phyloP scores from a whole-genome alignment of 2,113 vertebrate species.

The Tilapia sparmanii region DNA sequence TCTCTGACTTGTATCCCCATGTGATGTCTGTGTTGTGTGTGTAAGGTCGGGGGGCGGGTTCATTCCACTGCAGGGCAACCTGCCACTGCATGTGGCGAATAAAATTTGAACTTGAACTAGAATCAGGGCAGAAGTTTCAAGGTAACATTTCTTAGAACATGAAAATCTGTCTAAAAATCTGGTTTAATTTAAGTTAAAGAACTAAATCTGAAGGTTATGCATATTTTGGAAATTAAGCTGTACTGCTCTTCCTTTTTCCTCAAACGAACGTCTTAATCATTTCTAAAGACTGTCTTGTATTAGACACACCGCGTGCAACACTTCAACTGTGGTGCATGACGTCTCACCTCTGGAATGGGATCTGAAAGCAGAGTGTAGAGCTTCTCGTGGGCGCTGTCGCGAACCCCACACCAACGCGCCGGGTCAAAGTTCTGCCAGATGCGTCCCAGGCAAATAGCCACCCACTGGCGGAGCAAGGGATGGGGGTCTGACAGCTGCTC shows the following conservation, averaged over 20 bases:
- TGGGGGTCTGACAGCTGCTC: slow-evolving; percentile 95
- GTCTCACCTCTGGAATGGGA: slow-evolving; percentile 89
- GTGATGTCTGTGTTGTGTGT: too few relatives aligned
- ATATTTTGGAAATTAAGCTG: neutral
- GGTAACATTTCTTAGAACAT: neutral
- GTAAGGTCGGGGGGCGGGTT: too few relatives aligned
- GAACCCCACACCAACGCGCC: slow-evolving; percentile 92
- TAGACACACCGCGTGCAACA: fast-evolving
- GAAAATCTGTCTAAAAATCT: neutral
- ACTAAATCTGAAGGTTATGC: neutral
- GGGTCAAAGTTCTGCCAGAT: slow-evolving; percentile 99
- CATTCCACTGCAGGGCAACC: too few relatives aligned
- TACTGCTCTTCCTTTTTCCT: neutral
- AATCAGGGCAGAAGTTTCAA: neutral
- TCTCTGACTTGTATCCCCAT: too few relatives aligned
- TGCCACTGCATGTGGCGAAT: too few relatives aligned
- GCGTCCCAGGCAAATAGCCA: slow-evolving; percentile 93
- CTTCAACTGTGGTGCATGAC: fast-evolving
- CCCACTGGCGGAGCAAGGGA: slow-evolving; percentile 94
- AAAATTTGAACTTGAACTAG: too few relatives aligned
- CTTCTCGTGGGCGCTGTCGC: slow-evolving; percentile 97
- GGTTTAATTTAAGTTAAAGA: neutral
- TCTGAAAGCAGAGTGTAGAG: slow-evolving; percentile 95
- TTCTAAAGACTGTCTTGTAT: neutral
- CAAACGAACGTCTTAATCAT: neutral